Percentiles rank a stretch among this genome's conserved stretches.
phyloP scores from a whole-genome alignment of 1,140 invertebrate species.

The Camponotus pennsylvanicus region DNA sequence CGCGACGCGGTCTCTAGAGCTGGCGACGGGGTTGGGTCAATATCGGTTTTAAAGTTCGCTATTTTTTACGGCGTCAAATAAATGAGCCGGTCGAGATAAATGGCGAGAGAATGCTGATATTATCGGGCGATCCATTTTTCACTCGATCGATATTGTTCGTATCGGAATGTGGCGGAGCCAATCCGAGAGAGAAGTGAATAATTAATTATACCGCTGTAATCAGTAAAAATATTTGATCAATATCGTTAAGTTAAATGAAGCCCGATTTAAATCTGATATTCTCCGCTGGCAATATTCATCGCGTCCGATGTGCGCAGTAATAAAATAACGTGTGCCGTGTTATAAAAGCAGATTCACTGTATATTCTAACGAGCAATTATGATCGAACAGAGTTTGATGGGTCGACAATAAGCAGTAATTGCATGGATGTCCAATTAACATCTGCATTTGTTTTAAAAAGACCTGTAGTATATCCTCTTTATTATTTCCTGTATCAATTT shows the following conservation, averaged over 20 bases:
- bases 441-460: constrained; percentile 28
- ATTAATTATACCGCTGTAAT: constrained; percentile 71
- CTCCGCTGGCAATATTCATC: constrained; percentile 32
- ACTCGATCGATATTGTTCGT: constrained; percentile 64
- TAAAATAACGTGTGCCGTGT: constrained; percentile 22
- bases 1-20: neutral
- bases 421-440: constrained; percentile 48
- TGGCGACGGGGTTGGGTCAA: constrained; percentile 55
- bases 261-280: constrained; percentile 37
- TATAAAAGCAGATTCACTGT: constrained; percentile 50
- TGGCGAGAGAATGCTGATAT: constrained; percentile 70
- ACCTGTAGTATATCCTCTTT: constrained; percentile 8
- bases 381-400: constrained; percentile 23
- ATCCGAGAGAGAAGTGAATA: constrained; percentile 59
- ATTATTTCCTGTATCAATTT: constrained; percentile 38
- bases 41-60: constrained; percentile 61
- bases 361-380: constrained; percentile 7
- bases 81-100: constrained; percentile 69
- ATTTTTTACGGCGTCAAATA: constrained; percentile 66
- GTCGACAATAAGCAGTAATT: constrained; percentile 27
- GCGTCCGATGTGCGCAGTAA: neutral
- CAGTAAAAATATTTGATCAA: constrained; percentile 64
- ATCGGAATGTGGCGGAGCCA: constrained; percentile 27
- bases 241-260: constrained; percentile 25
- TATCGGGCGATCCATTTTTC: constrained; percentile 71